A percentile compares a stretch with the other conserved stretches of the same genome.
These are phyloP conservation scores for Nomada fabriciana DNA, from an alignment of 2,888 invertebrate species.

Conservation along the genomic window DNA sequence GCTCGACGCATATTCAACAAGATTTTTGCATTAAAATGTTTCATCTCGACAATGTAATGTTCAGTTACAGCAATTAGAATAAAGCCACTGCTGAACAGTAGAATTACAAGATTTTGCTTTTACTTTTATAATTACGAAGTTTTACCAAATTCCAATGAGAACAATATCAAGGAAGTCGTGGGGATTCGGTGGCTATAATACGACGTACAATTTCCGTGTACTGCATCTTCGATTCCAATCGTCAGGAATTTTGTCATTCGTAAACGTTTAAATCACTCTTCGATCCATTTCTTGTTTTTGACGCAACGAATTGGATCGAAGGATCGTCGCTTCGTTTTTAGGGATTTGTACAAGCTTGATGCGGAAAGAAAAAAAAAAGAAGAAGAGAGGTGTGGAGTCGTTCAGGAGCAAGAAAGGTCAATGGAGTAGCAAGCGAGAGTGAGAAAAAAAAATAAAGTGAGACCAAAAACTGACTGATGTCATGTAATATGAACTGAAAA, in stretches of 20 bases:
- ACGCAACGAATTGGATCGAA: too few relatives aligned
- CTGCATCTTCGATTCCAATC: too few relatives aligned
- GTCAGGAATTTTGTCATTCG: too few relatives aligned
- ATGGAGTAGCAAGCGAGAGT: constrained; percentile 28
- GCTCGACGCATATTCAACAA: neutral
- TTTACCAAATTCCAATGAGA: neutral
- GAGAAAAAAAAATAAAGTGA: constrained; percentile 67
- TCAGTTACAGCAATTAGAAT: neutral
- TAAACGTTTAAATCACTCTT: too few relatives aligned
- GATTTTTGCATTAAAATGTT: neutral
- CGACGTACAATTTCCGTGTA: too few relatives aligned
- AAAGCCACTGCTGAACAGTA: neutral
- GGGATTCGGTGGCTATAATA: neutral
- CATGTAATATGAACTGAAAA: constrained; percentile 85
- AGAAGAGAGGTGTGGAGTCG: neutral
- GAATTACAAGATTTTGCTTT: neutral
- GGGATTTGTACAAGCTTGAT: too few relatives aligned
- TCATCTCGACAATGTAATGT: neutral
- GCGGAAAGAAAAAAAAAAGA: too few relatives aligned
- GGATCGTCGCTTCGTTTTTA: too few relatives aligned
- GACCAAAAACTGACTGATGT: constrained; percentile 77
- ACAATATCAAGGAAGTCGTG: too few relatives aligned
- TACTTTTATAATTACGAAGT: neutral
- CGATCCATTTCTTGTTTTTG: too few relatives aligned
- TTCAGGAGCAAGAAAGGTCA: neutral